Base-by-base conservation (phyloP, 2,888 invertebrate species). In the Stenodema calcarata region DNA sequence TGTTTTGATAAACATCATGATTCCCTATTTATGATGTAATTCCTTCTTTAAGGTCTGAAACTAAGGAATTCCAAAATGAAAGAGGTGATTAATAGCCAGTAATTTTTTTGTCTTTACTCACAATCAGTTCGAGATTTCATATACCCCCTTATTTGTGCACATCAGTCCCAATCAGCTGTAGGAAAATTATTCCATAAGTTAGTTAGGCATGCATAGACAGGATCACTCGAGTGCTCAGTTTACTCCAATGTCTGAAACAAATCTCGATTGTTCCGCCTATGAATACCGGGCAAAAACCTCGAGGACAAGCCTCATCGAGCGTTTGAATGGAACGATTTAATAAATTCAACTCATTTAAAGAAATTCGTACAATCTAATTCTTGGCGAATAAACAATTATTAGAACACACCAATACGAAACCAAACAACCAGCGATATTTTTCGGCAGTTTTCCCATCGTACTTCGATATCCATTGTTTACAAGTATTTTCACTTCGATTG, bases 1-100 rank as follows among this genome's bases (percentile, higher is more conserved):
- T 73, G 73, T 73, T 73, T 70, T 70, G 30, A 70, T 70, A 70
- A 18, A 30, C 30, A 70, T 70, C 70, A 27, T 70, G 70, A 70
- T 70, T 70, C 30, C 70, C 50, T 50, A 50, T 16, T n/a, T 6
- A 54, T 6, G 11, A 54, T 54, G 16, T 18, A 54, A 18, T 54
- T 11, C 18, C 54, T 54, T 54, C 54, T 54, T 54, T 54, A 35
- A 35, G 35, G 35, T 35, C 35, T 7, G 35, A 7, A 4, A 35
- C 2, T 35, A 7, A 35, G 7, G 35, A 7, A 35, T 4, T 35
- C 7, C 7, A 35, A 35, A 35, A 35, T 2, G 2, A 7, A 35
- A 35, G 35, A 7, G 35, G 7, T 35, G 35, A 35, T 35, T 35
- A 35, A 35, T 35, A 62, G 18, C 23, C 62, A 23, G 62, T 23